phyloP scores from a whole-genome alignment of 2,113 vertebrate genomes.

The Sorex fumeus region DNA sequence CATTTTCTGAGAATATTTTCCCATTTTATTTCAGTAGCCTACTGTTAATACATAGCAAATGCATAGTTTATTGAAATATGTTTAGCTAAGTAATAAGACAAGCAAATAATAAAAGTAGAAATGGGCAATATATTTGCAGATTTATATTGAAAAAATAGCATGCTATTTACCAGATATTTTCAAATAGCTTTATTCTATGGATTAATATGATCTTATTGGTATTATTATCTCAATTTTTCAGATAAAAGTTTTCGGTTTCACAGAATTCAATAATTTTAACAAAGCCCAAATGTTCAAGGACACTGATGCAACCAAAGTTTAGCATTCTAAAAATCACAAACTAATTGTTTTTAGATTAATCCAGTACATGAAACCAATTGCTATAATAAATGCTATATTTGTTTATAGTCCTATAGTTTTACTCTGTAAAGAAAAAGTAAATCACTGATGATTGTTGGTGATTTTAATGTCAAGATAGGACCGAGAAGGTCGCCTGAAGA shows the following conservation, averaged over 20 bases:
- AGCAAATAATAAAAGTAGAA: background rate
- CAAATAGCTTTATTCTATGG: background rate
- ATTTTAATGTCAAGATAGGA: too few relatives aligned
- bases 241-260: background rate
- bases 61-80: background rate
- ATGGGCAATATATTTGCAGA: background rate
- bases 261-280: background rate
- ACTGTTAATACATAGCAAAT: background rate
- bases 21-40: background rate
- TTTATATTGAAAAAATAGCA: background rate
- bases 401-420: background rate
- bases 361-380: background rate
- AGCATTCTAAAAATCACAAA: background rate
- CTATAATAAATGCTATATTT: background rate
- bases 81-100: background rate
- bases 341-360: background rate
- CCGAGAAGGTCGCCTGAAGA: too few relatives aligned
- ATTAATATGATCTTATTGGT: background rate
- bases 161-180: background rate
- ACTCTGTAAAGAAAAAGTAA: background rate
- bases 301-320: background rate
- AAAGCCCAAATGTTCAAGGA: background rate
- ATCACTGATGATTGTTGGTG: too few relatives aligned
- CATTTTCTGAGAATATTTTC: background rate
- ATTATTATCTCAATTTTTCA: background rate